Base-by-base conservation (phyloP, 2,797 vertebrate genomes). In the Lophotriccus pileatus region DNA sequence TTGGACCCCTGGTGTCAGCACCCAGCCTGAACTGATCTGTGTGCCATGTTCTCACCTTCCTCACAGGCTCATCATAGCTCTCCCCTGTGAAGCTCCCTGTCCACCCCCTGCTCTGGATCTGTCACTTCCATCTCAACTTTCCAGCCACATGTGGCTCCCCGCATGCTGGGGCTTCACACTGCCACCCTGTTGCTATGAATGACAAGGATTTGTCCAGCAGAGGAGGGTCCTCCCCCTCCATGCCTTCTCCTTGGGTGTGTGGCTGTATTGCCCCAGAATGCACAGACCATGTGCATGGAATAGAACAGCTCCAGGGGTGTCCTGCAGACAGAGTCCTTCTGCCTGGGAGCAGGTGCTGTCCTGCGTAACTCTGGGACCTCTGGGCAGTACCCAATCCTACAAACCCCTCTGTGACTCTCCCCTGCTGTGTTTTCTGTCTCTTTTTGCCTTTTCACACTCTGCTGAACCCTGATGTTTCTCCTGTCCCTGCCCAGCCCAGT, bases 281-380 rank as follows among this genome's bases (percentile, higher is more conserved):
- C 4, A 4, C 59, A 58, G 13, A 43, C 46, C 13, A 1, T 1
- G 13, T 13, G 14, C 0, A 0, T 39, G 44, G 16, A 30, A 9
- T 12, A 28, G 56, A 49, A 3, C 11, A 25, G 53, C 37, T 76
- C 14, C 10, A 41, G 58, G 34, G 34, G 6, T 1, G 2, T 47
- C 24, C 47, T 14, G 41, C 47, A 34, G 11, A 47, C 23, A 74
- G 25, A 67, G n/a, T n/a, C 63, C 21, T 30, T n/a, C 32, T 87
- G 43, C 4, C 1, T 13, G 44, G 59, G 36, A 30, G 28, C 20
- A 43, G 27, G 13, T 59, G 24, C 83, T 66, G 37, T 22, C 19
- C 21, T 34, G 24, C 0, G 0, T 20, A 13, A 17, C 52, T 60
- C 44, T 34, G 25, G 37, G n/a, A 41, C 34, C 37, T 72, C 59